Evolutionary conservation across 2,888 invertebrate genomes (phyloP).

Genomic region (Leucania comma): DNA sequence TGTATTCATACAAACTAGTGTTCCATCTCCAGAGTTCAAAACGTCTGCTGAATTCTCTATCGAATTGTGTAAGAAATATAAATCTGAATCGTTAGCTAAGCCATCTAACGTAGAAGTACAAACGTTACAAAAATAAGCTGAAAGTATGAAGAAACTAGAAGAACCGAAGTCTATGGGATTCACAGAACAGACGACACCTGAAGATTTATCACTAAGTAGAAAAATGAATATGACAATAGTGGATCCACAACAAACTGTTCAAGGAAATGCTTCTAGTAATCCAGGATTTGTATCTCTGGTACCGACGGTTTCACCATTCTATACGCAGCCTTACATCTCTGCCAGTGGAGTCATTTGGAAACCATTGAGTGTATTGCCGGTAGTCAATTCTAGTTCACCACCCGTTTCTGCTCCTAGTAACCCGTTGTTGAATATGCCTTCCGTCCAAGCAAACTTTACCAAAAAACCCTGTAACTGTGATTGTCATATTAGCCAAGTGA

Average conservation of each 20-base stretch:
- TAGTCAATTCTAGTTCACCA: constrained; percentile 65
- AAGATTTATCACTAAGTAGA: constrained; percentile 66
- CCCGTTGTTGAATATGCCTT: constrained; percentile 39
- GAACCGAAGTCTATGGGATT: not conserved
- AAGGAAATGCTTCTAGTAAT: constrained; percentile 39
- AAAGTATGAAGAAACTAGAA: constrained; percentile 14
- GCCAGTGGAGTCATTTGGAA: constrained; percentile 77
- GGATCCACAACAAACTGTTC: constrained; percentile 21
- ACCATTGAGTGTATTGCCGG: constrained; percentile 71
- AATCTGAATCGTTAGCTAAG: constrained; percentile 5
- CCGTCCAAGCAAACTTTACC: constrained; percentile 45
- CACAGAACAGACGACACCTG: constrained; percentile 61
- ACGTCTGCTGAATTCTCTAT: constrained; percentile 39
- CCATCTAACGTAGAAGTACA: not conserved
- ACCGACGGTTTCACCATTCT: constrained; percentile 65
- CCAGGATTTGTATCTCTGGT: constrained; percentile 64
- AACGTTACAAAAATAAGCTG: constrained; percentile 5
- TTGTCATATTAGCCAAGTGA: constrained; percentile 68
- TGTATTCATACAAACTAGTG: constrained; percentile 11
- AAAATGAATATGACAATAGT: constrained; percentile 24
- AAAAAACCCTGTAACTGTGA: constrained; percentile 74
- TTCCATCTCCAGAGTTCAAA: constrained; percentile 7
- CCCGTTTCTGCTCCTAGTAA: constrained; percentile 48
- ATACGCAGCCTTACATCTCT: constrained; percentile 70
- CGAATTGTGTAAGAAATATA: constrained; percentile 41